Percentiles rank a stretch among this genome's conserved stretches.
Conservation (phyloP, 2,797 vertebrate species). For the Erpetoichthys calabaricus region DNA sequence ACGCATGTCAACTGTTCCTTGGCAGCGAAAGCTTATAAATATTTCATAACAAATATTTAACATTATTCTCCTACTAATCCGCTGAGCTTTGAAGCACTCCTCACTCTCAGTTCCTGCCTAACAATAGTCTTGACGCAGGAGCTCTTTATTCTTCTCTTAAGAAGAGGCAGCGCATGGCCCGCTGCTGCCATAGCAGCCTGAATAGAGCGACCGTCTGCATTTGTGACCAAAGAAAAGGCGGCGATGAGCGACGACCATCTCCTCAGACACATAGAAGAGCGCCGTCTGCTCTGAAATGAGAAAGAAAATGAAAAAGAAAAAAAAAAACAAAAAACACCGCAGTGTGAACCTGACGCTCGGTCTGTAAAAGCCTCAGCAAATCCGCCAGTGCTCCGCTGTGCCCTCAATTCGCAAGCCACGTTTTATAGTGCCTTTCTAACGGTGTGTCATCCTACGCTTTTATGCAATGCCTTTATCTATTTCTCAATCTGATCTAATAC, state of each 20-base stretch:
- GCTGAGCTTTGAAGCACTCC: constrained; percentile 55
- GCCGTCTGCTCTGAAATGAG: constrained; percentile 41
- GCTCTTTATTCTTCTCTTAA: constrained; percentile 39
- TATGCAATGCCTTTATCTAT: too few relatives aligned
- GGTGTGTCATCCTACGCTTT: too few relatives aligned
- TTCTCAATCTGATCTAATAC: too few relatives aligned
- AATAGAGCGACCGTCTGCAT: constrained; percentile 41
- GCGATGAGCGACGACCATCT: constrained; percentile 23
- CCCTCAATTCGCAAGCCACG: too few relatives aligned
- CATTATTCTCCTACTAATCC: constrained; percentile 48
- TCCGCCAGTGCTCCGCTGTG: too few relatives aligned
- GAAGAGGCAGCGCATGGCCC: constrained; percentile 41
- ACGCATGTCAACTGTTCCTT: constrained; percentile 38
- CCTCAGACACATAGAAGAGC: constrained; percentile 52
- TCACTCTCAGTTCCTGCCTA: constrained; percentile 51
- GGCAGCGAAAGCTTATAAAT: constrained; percentile 55
- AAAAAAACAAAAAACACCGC: too few relatives aligned
- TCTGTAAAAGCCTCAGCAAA: too few relatives aligned
- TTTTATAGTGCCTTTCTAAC: too few relatives aligned
- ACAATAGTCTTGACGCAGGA: constrained; percentile 59
- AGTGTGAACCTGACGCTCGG: too few relatives aligned
- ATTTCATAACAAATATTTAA: constrained; percentile 65
- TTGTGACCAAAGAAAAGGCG: constrained; percentile 49
- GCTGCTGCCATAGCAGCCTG: constrained; percentile 65
- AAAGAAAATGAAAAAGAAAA: too few relatives aligned